Base-by-base conservation (phyloP, 1,140 invertebrate species). In the Pseudoatta argentina region DNA sequence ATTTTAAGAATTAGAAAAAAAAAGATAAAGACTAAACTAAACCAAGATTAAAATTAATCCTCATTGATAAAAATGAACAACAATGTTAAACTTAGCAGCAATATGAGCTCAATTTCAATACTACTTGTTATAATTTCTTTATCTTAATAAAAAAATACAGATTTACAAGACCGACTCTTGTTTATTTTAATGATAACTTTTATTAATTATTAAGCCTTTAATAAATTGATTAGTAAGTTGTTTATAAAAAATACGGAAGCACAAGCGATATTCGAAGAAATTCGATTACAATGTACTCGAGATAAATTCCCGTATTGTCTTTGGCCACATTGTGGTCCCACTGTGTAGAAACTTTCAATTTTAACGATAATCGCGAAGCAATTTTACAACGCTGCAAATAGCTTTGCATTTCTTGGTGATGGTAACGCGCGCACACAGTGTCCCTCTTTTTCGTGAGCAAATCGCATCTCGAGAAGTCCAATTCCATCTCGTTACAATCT, bases 401-500 rank as follows among this genome's bases (percentile, higher is more conserved):
- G 34, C 51, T 53, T 27, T 39, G 24, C 53, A 85, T 88, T 55
- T 72, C 27, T 59, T 14, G 48, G 24, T 7, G 53, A 30, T 16
- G 6, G 79, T 10, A 72, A 30, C 67, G 53, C 69, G 51, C 72
- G 39, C 63, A 24, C 55, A 30, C 21, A 55, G 57, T 21, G 63
- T 24, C 48, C 53, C 12, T 30, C 61, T 79, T 76, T 86, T 89
- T 81, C 57, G 71, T 18, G 71, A 72, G 75, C 44, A 39, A 55
- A 78, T 88, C 75, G 63, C 24, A 75, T 89, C 66, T 8, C 66
- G 66, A 51, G 21, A 75, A 72, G 57, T 89, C 66, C 87, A 83
- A 89, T 89, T 82, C 66, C 34, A 87, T 88, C 73, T 77, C 39
- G 67, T 88, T 85, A 81, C 82, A 55, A 71, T 89, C 88, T 69